Evolutionary conservation across 2,888 invertebrate genomes (phyloP).

Genomic region (Dorcus hopei): DNA sequence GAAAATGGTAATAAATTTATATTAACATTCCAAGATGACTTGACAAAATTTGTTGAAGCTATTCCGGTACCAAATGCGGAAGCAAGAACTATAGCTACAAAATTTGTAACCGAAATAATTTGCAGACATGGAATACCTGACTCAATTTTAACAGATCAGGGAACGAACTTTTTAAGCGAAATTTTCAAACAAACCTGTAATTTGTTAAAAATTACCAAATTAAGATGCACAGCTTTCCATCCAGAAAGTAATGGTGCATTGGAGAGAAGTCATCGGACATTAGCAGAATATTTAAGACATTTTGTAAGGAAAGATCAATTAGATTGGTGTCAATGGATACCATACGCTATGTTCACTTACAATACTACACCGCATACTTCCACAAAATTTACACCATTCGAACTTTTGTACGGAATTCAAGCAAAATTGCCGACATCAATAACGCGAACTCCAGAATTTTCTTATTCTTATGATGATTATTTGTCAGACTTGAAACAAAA

Average conservation of each 20-base stretch:
- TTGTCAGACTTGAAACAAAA: conserved; percentile 16
- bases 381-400: conserved; percentile 25
- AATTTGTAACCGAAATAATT: conserved; percentile 25
- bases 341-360: too few species aligned
- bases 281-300: conserved; percentile 25
- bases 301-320: too few species aligned
- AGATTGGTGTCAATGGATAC: too few species aligned
- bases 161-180: conserved; percentile 30
- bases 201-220: conserved; percentile 30
- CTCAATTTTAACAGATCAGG: conserved; percentile 32
- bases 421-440: conserved; percentile 21
- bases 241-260: conserved; percentile 31
- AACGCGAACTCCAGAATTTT: conserved; percentile 22
- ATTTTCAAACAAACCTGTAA: conserved; percentile 31
- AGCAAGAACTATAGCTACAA: conserved; percentile 32
- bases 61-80: conserved; percentile 34
- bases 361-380: not conserved
- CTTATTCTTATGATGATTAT: conserved; percentile 27
- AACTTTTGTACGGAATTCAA: conserved; percentile 25
- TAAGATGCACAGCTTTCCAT: conserved; percentile 21
- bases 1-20: conserved; percentile 30
- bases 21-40: conserved; percentile 34
- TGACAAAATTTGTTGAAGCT: conserved; percentile 36
- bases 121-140: conserved; percentile 32
- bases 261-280: conserved; percentile 33